A percentile compares a stretch with the other conserved stretches of the same genome.
These are phyloP conservation scores for Vespertilio murinus DNA, from an alignment of 2,797 vertebrate genomes.

Conservation along the genomic window DNA sequence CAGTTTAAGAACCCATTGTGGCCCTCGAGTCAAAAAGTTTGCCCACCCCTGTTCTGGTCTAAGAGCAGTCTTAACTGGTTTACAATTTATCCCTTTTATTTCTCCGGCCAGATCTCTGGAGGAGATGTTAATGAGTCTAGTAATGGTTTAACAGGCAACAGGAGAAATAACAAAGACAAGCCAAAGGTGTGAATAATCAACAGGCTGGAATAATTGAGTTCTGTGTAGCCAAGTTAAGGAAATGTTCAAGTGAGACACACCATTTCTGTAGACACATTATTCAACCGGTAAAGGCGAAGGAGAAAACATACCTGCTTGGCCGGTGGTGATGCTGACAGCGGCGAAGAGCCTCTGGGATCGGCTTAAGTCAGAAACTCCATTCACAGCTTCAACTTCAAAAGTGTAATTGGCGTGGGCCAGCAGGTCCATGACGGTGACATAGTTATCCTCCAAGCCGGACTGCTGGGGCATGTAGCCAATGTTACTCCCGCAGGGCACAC, in stretches of 20 bases:
- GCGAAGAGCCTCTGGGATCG: slow-evolving; percentile 98
- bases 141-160: slow-evolving; percentile 22
- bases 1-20: no score
- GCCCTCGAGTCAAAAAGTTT: no score
- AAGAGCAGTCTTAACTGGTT: not conserved
- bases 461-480: slow-evolving; percentile 95
- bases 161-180: slow-evolving; percentile 42
- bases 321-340: slow-evolving; percentile 95
- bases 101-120: slow-evolving; percentile 27
- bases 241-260: not conserved
- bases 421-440: slow-evolving; percentile 93
- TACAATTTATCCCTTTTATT: slow-evolving; percentile 24
- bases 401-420: slow-evolving; percentile 99
- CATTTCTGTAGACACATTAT: not conserved
- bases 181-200: slow-evolving; percentile 40
- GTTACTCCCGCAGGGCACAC: slow-evolving; percentile 93
- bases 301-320: slow-evolving; percentile 95
- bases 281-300: not conserved
- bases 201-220: not conserved
- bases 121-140: slow-evolving; percentile 9
- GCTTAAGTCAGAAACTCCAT: slow-evolving; percentile 97
- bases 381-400: slow-evolving; percentile 98
- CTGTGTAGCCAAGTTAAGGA: not conserved
- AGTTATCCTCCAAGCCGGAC: slow-evolving; percentile 95
- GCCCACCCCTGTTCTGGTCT: not conserved